Evolutionary conservation across 2,797 vertebrate genomes (phyloP).

Genomic region (Squalus acanthias): DNA sequence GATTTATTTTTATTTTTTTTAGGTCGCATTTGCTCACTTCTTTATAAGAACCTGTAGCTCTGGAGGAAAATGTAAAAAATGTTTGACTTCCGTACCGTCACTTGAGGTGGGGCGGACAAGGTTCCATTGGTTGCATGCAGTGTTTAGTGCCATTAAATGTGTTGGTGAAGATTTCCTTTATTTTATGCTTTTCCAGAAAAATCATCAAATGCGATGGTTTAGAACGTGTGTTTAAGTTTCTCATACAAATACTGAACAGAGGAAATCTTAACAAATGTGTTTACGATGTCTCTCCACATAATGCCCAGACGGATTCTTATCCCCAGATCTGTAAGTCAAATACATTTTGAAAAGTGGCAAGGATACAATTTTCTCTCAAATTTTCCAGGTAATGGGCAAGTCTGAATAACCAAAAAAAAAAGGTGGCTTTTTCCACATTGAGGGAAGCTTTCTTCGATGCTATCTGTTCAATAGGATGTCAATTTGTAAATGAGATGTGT

Average conservation of each 20-base stretch:
- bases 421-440: background rate
- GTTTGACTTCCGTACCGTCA: background rate
- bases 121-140: background rate
- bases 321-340: background rate
- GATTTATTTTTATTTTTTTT: background rate
- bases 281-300: background rate
- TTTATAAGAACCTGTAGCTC: constrained; percentile 12
- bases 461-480: background rate
- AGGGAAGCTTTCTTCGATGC: background rate
- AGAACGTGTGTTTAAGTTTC: background rate
- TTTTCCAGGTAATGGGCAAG: background rate
- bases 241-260: background rate
- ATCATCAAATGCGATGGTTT: background rate
- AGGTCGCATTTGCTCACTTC: background rate
- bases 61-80: background rate
- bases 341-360: constrained; percentile 13
- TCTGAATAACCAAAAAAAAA: background rate
- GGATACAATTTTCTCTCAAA: background rate
- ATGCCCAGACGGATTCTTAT: background rate
- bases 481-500: background rate
- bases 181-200: background rate
- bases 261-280: background rate
- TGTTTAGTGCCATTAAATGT: background rate
- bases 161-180: background rate
- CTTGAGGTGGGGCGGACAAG: background rate